These are phyloP conservation scores for Rissa tridactyla DNA, from an alignment of 2,113 vertebrate species.

Conservation along the genomic window DNA sequence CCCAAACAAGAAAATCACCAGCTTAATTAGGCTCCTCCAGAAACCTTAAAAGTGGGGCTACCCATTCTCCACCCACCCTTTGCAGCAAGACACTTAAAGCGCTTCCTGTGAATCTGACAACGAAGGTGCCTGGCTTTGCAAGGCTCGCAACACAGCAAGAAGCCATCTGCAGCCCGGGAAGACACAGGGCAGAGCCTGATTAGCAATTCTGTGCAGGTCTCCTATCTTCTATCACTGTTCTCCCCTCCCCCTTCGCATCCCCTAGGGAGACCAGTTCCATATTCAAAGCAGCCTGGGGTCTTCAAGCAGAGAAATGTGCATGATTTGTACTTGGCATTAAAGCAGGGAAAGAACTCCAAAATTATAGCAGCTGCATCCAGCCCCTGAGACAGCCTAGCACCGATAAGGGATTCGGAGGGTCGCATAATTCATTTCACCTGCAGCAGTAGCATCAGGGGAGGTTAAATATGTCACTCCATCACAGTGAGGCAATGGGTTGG, in stretches of 20 bases:
- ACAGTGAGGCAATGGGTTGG: constrained; percentile 4
- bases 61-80: neutral
- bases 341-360: constrained; percentile 47
- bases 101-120: neutral
- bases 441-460: constrained; percentile 65
- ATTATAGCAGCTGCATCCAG: constrained; percentile 60
- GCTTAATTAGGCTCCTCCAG: neutral
- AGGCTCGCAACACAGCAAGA: constrained; percentile 13
- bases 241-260: constrained; percentile 23
- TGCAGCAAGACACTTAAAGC: neutral
- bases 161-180: constrained; percentile 46
- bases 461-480: constrained; percentile 74
- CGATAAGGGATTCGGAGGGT: constrained; percentile 41
- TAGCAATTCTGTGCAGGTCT: constrained; percentile 62
- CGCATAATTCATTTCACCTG: constrained; percentile 72
- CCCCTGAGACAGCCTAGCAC: constrained; percentile 32
- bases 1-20: neutral
- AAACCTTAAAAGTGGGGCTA: neutral
- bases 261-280: constrained; percentile 57
- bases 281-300: constrained; percentile 71
- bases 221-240: neutral
- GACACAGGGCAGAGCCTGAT: constrained; percentile 47
- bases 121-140: constrained; percentile 32
- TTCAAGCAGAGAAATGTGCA: constrained; percentile 69
- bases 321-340: constrained; percentile 66